phyloP scores from a whole-genome alignment of 2,797 vertebrate species.

The Mallotus villosus region DNA sequence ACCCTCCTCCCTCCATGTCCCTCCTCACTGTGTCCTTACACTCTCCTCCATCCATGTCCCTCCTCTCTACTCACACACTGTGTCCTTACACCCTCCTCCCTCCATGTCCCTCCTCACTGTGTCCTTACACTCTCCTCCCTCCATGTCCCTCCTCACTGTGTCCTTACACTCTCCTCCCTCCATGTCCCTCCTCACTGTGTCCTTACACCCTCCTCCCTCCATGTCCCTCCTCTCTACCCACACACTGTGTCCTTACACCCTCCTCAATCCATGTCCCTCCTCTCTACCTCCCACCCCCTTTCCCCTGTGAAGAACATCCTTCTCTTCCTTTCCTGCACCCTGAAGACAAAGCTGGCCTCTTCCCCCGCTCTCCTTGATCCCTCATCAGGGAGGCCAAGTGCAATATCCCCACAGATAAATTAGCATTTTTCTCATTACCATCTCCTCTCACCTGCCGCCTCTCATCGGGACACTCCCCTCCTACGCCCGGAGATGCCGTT shows the following conservation, averaged over 20 bases:
- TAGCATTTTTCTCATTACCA: constrained; percentile 80
- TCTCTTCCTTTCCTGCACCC: constrained; percentile 47
- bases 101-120: constrained; percentile 29
- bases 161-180: constrained; percentile 7
- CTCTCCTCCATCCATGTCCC: constrained; percentile 9
- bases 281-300: constrained; percentile 5
- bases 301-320: constrained; percentile 32
- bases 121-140: constrained; percentile 10
- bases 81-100: background rate
- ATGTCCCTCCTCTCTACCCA: constrained; percentile 28
- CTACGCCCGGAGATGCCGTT: constrained; percentile 35
- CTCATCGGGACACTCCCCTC: constrained; percentile 51
- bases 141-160: constrained; percentile 16
- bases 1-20: constrained; percentile 23
- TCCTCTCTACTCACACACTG: background rate
- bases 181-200: constrained; percentile 2
- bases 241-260: constrained; percentile 11
- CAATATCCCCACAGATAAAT: constrained; percentile 64
- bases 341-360: constrained; percentile 58
- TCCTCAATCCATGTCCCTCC: constrained; percentile 14
- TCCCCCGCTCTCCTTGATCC: constrained; percentile 65
- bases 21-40: constrained; percentile 20
- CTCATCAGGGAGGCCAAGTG: constrained; percentile 70
- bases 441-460: constrained; percentile 56
- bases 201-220: background rate